phyloP scores from a whole-genome alignment of 2,797 vertebrate genomes.

The Rhinichthys osculus region DNA sequence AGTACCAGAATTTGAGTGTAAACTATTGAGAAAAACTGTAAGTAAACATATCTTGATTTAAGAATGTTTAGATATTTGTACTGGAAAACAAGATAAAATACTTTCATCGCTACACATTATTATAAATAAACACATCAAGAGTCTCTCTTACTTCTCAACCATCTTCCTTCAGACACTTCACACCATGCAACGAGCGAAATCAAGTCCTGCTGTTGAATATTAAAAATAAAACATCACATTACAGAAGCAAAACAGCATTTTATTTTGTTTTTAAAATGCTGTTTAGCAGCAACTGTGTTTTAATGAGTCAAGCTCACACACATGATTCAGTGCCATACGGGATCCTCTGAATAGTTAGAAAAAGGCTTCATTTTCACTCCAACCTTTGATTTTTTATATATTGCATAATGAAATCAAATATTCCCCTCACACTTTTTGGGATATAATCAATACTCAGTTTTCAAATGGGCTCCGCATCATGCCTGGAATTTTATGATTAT shows the following conservation, averaged over 20 bases:
- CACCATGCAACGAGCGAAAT: not conserved
- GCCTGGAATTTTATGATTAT: not conserved
- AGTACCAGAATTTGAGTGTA: no score
- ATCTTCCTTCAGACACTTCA: not conserved
- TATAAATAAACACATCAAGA: not conserved
- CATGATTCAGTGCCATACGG: no score
- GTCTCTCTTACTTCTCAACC: no score
- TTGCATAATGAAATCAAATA: not conserved
- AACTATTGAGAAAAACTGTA: not conserved
- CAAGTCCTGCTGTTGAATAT: not conserved
- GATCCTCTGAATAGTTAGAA: not conserved
- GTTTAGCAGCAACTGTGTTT: not conserved
- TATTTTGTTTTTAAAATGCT: not conserved
- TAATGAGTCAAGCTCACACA: not conserved
- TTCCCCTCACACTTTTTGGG: not conserved
- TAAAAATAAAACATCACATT: not conserved
- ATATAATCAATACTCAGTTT: not conserved
- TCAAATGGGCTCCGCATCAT: not conserved
- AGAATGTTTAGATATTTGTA: not conserved
- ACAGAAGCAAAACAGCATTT: not conserved
- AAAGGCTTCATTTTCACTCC: not conserved
- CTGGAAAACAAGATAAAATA: not conserved
- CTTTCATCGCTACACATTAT: not conserved
- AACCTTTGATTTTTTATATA: not conserved
- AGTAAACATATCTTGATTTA: not conserved